Evolutionary conservation across 2,888 invertebrate species (phyloP).

Genomic region (Leptopilina drosophilae): DNA sequence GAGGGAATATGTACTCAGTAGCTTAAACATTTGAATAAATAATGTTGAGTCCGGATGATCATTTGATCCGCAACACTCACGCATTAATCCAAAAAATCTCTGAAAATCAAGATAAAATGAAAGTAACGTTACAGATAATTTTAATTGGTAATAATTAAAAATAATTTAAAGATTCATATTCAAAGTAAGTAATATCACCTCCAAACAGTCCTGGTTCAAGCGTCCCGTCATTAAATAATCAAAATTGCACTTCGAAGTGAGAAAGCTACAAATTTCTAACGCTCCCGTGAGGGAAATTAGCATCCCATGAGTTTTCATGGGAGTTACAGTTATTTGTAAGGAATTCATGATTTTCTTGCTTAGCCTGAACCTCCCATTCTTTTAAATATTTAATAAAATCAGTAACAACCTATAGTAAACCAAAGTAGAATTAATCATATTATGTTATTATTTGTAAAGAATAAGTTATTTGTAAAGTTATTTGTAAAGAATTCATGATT

Average conservation of each 20-base stretch:
- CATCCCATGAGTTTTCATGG: too few relatives aligned
- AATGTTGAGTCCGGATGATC: conserved; percentile 1
- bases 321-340: background rate
- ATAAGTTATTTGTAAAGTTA: too few relatives aligned
- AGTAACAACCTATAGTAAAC: background rate
- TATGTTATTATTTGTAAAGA: too few relatives aligned
- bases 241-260: background rate
- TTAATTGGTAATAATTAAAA: background rate
- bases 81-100: conserved; percentile 1
- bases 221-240: background rate
- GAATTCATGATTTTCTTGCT: background rate
- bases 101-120: background rate
- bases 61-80: background rate
- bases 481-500: background rate
- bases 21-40: background rate
- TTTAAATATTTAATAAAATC: background rate
- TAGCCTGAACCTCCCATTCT: background rate
- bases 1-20: background rate
- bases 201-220: background rate
- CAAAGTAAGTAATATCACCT: background rate
- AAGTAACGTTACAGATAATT: too few relatives aligned
- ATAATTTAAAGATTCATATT: background rate
- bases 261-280: background rate
- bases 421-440: background rate
- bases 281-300: background rate